These are phyloP conservation scores for Shinisaurus crocodilurus DNA, from an alignment of 2,113 vertebrate genomes.

Conservation along the genomic window DNA sequence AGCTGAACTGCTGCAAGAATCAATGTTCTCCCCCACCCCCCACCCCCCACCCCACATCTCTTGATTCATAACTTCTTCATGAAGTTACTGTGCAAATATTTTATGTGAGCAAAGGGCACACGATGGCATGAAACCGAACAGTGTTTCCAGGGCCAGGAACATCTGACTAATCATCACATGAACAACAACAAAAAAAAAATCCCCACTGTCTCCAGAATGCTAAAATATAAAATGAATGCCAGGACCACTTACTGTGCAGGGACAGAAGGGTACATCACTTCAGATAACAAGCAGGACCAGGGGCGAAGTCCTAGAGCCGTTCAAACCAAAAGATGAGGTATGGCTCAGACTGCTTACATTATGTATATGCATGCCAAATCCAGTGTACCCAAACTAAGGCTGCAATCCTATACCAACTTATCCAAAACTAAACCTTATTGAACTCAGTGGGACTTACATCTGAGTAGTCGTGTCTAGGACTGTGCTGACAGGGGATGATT, in stretches of 20 bases:
- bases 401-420: background rate
- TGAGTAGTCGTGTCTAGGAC: background rate
- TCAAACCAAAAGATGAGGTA: background rate
- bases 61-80: constrained; percentile 67
- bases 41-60: constrained; percentile 33
- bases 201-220: background rate
- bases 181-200: background rate
- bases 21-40: constrained; percentile 19
- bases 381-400: background rate
- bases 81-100: background rate
- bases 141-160: accelerated
- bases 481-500: background rate
- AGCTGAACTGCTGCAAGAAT: constrained; percentile 54
- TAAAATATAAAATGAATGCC: background rate
- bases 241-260: background rate
- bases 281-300: background rate
- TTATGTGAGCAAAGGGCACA: constrained; percentile 24
- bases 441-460: background rate
- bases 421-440: background rate
- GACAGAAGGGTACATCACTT: background rate
- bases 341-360: background rate
- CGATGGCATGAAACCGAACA: background rate
- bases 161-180: background rate
- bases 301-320: background rate
- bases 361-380: background rate